Base-by-base conservation (phyloP, 2,797 vertebrate species). In the Champsocephalus gunnari region DNA sequence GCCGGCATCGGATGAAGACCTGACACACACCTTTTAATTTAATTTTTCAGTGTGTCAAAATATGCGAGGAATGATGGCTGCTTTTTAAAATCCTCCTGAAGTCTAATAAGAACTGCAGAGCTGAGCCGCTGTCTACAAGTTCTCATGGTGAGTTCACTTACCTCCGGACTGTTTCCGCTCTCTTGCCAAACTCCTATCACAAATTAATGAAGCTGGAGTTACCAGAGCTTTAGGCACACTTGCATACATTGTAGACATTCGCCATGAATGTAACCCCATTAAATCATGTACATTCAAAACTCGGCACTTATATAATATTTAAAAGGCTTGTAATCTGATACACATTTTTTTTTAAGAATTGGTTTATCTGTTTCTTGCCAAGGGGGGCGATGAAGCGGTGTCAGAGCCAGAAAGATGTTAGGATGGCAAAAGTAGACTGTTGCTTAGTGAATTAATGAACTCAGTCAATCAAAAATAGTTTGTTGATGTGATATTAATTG, bases 81-180 rank as follows among this genome's bases (percentile, higher is more conserved):
- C 5, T 24, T 0, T 69, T 61, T 11, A 14, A 74, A 65, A 65
- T 28, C 48, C 7, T 1, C 16, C 12, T 21, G 24, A 69, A 51
- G 51, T 34, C 44, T 5, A 28, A 66, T 5, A 28, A 66, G 16
- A 16, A 38, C 53, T 6, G 56, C n/a, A 32, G 34, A 56, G 41
- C 9, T 8, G 66, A 6, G 13, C 80, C 41, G 41, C 77, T 54
- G 64, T 69, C 61, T 21, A 0, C 68, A 48, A 68, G 72, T n/a
- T 54, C 6, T 63, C n/a, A 19, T 2, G 85, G 82, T 88, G 81
- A 91, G 88, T 87, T 56, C 5, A 74, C 17, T 38, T 67, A 45
- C 45, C 68, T 58, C 12, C 64, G 61, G 38, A 62, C 48, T 28
- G 56, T 17, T 57, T 55, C 11, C 45, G 54, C n/a, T 51, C 28